Evolutionary conservation across 2,113 vertebrate genomes (phyloP), one percentile per base, ranked within the genome.

Genomic region (Archocentrus centrarchus): DNA sequence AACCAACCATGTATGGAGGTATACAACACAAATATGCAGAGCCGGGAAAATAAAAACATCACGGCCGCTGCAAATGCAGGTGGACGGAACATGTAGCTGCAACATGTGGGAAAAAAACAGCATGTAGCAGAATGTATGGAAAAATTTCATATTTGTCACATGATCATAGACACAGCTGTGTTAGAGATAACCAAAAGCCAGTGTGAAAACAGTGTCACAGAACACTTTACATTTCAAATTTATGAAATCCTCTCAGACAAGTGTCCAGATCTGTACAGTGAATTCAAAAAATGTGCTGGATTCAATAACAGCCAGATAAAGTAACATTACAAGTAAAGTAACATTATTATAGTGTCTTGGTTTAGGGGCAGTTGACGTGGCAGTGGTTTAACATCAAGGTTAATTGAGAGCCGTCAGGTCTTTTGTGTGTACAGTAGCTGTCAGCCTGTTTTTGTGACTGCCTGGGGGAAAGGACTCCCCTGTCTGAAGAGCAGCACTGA

Each of bases 401-500:
- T 91, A 90, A 90, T 90, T 84, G 84, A 59, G 80, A 84, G 76
- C 88, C 44, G 6, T 81, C 58, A 39, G 76, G 75, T 63, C 64
- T 62, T 77, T 41, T 88, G 80, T 86, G 81, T 86, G 83, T 39
- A 61, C 75, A 87, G 92, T 83, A 88, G 66, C 90, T 88, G 78
- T 89, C 89, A 89, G 81, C 57, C 76, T 84, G 81, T 89, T 90
- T 90, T 87, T 80, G 63, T 85, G 78, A 77, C 75, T 82, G 83
- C 82, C 78, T 22, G 20, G 64, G 68, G 70, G 79, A 60, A 73
- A 86, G 58, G 84, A 60, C 87, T 87, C 76, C 91, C 64, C 80
- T 89, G 79, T 89, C 86, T 83, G 81, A 76, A 89, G 85, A 93
- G 86, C 85, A 89, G 80, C 86, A 85, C 80, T 83, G 80, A 91